A percentile compares a stretch with the other conserved stretches of the same genome.
Evolutionary conservation across 2,113 vertebrate species (phyloP).

Genomic region (Microtus montanus): DNA sequence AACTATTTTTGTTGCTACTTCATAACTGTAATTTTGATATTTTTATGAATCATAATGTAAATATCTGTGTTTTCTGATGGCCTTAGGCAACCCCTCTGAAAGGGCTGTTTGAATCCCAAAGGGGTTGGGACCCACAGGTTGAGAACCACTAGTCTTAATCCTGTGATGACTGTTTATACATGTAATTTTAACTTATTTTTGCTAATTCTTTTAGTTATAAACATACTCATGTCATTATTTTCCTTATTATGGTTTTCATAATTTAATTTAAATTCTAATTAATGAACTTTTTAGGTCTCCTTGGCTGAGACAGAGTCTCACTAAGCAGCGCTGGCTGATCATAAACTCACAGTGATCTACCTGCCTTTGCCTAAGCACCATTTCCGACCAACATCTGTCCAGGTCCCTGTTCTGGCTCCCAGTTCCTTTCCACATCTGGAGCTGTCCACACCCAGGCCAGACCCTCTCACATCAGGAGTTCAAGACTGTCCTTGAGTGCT

Average conservation of each 20-base stretch:
- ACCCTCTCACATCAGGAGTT: background rate
- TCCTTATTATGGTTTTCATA: background rate
- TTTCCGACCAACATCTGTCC: background rate
- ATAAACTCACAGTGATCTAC: background rate
- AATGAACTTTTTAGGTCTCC: background rate
- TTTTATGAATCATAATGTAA: background rate
- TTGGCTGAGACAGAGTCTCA: background rate
- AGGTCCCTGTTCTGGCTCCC: too few relatives aligned
- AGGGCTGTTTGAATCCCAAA: background rate
- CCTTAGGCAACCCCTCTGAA: background rate
- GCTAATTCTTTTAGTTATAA: background rate
- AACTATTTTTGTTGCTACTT: background rate
- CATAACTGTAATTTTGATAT: background rate
- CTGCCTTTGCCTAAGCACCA: background rate
- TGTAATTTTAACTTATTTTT: background rate
- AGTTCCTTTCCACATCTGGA: background rate
- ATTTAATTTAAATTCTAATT: background rate
- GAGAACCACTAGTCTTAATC: background rate
- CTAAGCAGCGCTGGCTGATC: background rate
- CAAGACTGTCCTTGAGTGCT: background rate
- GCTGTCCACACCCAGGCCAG: background rate
- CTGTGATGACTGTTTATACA: background rate
- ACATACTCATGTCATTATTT: background rate
- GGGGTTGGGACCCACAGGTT: background rate
- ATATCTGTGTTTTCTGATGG: background rate